Evolutionary conservation across 1,140 invertebrate genomes (phyloP).

Genomic region (Drosophila jambulina): DNA sequence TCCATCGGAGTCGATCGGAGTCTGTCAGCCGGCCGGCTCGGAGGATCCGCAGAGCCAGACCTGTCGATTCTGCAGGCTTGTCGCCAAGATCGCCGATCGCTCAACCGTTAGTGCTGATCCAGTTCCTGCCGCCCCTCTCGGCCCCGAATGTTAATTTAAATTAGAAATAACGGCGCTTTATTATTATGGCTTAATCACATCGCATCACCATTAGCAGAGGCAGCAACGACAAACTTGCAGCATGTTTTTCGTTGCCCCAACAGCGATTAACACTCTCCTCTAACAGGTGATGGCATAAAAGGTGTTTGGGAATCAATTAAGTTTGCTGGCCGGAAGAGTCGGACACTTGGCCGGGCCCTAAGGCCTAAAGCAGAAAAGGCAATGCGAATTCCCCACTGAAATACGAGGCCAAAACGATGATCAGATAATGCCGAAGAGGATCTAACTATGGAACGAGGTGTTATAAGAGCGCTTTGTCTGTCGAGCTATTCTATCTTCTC

Average conservation of each 20-base stretch:
- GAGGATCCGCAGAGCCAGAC: conserved; percentile 31
- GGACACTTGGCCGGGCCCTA: conserved; percentile 47
- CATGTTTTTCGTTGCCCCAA: conserved; percentile 48
- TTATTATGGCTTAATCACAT: conserved; percentile 81
- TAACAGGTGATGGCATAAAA: conserved; percentile 59
- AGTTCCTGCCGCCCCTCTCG: conserved; percentile 31
- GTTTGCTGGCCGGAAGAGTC: conserved; percentile 43
- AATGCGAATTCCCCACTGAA: conserved; percentile 45
- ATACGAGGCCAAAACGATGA: conserved; percentile 56
- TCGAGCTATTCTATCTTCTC: not conserved
- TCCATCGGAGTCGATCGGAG: conserved; percentile 51
- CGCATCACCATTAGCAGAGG: conserved; percentile 50
- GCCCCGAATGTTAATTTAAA: conserved; percentile 72
- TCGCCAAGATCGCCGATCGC: conserved; percentile 41
- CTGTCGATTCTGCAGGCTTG: conserved; percentile 38
- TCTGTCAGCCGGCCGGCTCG: conserved; percentile 28
- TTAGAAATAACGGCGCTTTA: conserved; percentile 77
- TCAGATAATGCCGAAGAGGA: conserved; percentile 61
- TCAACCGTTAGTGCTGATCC: conserved; percentile 60
- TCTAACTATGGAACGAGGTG: conserved; percentile 27
- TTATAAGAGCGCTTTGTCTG: not conserved
- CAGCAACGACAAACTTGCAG: conserved; percentile 33
- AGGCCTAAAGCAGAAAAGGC: conserved; percentile 38
- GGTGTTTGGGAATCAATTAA: conserved; percentile 78
- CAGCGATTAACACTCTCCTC: conserved; percentile 77